These are phyloP conservation scores for Serinus canaria DNA, from an alignment of 2,113 vertebrate species.

Conservation along the genomic window DNA sequence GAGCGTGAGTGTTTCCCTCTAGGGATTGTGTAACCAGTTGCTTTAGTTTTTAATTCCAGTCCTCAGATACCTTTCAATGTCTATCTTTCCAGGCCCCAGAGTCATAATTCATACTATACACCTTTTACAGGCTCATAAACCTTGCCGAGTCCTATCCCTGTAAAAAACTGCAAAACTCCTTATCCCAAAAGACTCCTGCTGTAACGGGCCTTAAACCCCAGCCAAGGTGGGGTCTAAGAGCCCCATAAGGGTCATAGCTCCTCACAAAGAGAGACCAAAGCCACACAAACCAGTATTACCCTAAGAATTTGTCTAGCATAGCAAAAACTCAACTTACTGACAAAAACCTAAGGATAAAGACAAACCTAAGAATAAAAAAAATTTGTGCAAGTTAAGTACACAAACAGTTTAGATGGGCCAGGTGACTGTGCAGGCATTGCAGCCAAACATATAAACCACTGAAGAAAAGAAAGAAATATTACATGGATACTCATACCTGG, in stretches of 20 bases:
- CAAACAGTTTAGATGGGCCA: background rate
- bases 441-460: background rate
- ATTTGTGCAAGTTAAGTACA: background rate
- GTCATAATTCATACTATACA: background rate
- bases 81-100: background rate
- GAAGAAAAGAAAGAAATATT: background rate
- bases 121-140: background rate
- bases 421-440: background rate
- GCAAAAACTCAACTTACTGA: background rate
- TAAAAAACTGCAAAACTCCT: background rate
- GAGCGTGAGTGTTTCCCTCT: rapidly evolving
- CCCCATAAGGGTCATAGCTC: background rate
- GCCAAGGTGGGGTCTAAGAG: background rate
- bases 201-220: rapidly evolving
- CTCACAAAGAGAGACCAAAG: background rate
- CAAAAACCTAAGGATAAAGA: background rate
- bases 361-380: background rate
- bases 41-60: background rate
- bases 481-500: background rate
- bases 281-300: background rate
- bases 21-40: background rate
- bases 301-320: background rate
- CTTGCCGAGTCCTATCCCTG: background rate
- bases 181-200: background rate
- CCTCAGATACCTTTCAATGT: background rate